A percentile compares a stretch with the other conserved stretches of the same genome.
Evolutionary conservation across 2,797 vertebrate genomes (phyloP).

Genomic region (Borostomias antarcticus): DNA sequence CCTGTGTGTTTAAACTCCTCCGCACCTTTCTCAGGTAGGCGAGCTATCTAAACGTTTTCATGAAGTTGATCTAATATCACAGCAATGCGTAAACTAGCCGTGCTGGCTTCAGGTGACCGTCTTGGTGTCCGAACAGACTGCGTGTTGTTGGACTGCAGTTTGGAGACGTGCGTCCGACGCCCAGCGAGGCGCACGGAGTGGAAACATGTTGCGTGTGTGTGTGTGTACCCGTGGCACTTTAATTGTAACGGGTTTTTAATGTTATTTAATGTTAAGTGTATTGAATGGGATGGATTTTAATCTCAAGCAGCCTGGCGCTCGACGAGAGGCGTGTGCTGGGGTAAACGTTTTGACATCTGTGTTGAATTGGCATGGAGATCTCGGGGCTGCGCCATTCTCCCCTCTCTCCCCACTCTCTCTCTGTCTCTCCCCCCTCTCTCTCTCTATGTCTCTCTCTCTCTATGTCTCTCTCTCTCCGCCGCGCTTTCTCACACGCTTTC

Average conservation of each 20-base stretch:
- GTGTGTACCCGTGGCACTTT: conserved; percentile 42
- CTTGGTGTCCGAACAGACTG: neutral
- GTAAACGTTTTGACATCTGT: conserved; percentile 53
- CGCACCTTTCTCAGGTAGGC: neutral
- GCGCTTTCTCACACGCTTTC: neutral
- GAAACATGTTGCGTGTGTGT: conserved; percentile 56
- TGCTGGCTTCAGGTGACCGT: neutral
- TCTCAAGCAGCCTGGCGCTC: neutral
- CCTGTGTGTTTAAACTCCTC: neutral
- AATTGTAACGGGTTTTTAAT: too few relatives aligned
- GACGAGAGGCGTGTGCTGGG: conserved; percentile 33
- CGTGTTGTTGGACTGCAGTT: conserved; percentile 32
- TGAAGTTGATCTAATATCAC: neutral
- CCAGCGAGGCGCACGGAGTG: conserved; percentile 29
- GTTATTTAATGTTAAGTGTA: too few relatives aligned
- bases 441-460: neutral
- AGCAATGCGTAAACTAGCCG: too few relatives aligned
- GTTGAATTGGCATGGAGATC: conserved; percentile 53
- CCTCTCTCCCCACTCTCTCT: neutral
- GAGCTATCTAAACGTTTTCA: neutral
- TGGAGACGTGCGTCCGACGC: neutral
- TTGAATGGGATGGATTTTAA: neutral
- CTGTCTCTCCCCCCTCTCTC: neutral
- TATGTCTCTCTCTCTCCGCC: neutral
- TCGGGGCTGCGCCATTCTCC: conserved; percentile 28